Base-by-base conservation (phyloP, 2,888 invertebrate genomes). In the Linnaemya tessellans region DNA sequence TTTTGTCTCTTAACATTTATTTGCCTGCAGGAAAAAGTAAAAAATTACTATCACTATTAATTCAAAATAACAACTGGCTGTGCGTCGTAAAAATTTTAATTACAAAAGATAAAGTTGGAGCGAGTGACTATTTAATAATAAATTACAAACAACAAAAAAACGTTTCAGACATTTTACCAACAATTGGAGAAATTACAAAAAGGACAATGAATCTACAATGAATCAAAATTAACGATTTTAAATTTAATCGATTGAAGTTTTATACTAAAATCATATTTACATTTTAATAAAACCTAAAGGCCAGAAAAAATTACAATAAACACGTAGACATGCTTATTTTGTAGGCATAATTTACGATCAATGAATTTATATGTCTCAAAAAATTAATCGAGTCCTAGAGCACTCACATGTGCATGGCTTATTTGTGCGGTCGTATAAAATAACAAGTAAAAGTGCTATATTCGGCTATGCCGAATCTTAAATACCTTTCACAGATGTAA, bases 41-140 rank as follows among this genome's bases (percentile, higher is more conserved):
- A n/a, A 46, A 46, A n/a, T 13, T 46, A 62, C 25, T 70, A 51
- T 41, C 15, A 80, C 49, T 54, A 38, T 54, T 22, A n/a, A 58
- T 64, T 9, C 60, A 15, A 60, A 70, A 30, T 68, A 46, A 58
- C 51, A 38, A 62, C 67, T 62, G 60, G 35, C 8, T 54, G 58
- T 80, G 15, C 62, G 64, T 84, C 70, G 58, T 84, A 81, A 81
- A 84, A 80, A 81, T 58, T 84, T 84, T 81, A 78, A 84, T 81
- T 84, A 60, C 78, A 58, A 62, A 56, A 65, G 8, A 73, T 71
- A 73, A 80, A 73, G 20, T 79, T 25, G 0, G 7, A 64, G 30
- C 30, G 30, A 5, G 30, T 30, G n/a, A 30, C 30, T 30, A 30
- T 9, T 25, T 43, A 60, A 51, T 30, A 71, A 77, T 73, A 77